phyloP scores from a whole-genome alignment of 2,797 vertebrate species.

The Clamator glandarius region DNA sequence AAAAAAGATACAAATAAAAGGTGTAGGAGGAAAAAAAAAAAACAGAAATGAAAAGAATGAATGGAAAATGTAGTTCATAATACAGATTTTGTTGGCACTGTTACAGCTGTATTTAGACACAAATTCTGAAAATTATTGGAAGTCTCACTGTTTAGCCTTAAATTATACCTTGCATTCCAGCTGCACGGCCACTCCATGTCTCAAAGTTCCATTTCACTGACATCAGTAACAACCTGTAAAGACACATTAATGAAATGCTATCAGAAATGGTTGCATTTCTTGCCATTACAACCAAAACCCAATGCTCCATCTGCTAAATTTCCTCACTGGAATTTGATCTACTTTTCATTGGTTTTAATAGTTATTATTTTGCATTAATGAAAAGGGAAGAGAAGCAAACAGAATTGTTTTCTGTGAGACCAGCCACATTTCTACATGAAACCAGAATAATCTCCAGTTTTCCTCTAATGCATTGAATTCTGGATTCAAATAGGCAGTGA shows the following conservation, averaged over 20 bases:
- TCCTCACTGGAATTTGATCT: not conserved
- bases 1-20: not conserved
- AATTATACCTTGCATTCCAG: not conserved
- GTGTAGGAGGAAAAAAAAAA: no score
- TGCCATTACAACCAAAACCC: not conserved
- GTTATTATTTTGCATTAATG: not conserved
- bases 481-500: not conserved
- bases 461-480: not conserved
- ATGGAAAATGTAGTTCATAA: not conserved
- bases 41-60: not conserved
- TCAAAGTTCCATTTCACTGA: conserved; percentile 17
- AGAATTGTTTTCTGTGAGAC: not conserved
- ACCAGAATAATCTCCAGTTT: not conserved
- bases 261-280: not conserved
- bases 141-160: not conserved
- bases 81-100: not conserved
- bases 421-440: not conserved
- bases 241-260: not conserved
- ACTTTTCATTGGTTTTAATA: not conserved
- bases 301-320: not conserved
- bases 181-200: not conserved
- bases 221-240: conserved; percentile 9
- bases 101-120: not conserved
- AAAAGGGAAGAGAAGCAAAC: not conserved
- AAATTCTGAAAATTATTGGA: not conserved